Conservation (phyloP, 2,113 vertebrate genomes). For the Tragelaphus strepsiceros region DNA sequence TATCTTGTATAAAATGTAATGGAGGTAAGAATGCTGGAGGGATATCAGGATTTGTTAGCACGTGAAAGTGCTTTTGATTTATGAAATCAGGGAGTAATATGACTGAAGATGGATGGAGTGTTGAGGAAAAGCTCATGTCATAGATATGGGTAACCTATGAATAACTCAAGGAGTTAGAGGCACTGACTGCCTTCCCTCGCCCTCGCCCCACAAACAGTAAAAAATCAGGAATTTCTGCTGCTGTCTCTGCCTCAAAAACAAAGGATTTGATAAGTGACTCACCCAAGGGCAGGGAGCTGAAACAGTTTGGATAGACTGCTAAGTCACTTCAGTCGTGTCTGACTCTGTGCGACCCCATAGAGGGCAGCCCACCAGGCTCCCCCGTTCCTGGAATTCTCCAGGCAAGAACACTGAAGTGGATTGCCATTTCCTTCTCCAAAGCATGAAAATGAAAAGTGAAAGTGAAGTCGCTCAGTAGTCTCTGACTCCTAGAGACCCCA, state of each 20-base stretch:
- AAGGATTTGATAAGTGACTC: neutral
- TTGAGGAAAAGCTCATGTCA: neutral
- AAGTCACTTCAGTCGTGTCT: too few species aligned
- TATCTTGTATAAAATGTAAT: neutral
- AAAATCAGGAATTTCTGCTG: neutral
- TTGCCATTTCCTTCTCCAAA: too few species aligned
- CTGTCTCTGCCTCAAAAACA: neutral
- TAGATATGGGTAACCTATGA: neutral
- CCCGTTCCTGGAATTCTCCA: too few species aligned
- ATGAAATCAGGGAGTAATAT: neutral
- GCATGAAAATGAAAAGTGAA: too few species aligned
- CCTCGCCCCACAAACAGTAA: rapidly evolving
- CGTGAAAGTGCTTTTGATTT: neutral
- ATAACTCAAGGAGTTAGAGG: neutral
- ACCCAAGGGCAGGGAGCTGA: neutral
- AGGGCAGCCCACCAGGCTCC: too few species aligned
- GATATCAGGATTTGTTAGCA: conserved; percentile 9
- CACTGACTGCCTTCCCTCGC: neutral
- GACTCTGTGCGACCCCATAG: too few species aligned
- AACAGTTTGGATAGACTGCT: neutral
- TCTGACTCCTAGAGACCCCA: too few species aligned
- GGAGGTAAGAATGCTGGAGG: neutral
- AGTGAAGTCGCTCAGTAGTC: too few species aligned
- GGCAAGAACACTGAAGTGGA: too few species aligned
- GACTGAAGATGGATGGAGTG: neutral